phyloP scores from a whole-genome alignment of 1,140 invertebrate species.

The Sinonovacula constricta region DNA sequence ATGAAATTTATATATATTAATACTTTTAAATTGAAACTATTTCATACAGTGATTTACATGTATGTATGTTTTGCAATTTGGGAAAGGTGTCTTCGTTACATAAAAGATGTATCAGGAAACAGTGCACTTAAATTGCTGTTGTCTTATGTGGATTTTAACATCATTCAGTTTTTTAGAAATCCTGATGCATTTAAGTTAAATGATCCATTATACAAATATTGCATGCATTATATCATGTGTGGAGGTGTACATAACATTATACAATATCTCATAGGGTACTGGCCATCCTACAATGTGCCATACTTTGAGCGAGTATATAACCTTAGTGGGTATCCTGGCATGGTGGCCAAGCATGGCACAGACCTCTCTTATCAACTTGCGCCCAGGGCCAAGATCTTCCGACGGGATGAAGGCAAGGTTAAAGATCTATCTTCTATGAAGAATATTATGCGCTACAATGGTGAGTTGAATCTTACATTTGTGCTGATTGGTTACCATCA shows the following conservation, averaged over 20 bases:
- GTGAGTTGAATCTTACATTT: too few relatives aligned
- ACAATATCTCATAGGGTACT: conserved; percentile 75
- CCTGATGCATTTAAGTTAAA: too few relatives aligned
- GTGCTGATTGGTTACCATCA: too few relatives aligned
- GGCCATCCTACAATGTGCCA: conserved; percentile 78
- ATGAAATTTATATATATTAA: too few relatives aligned
- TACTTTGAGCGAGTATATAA: conserved; percentile 78
- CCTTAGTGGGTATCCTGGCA: conserved; percentile 73
- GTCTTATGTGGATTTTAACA: too few relatives aligned
- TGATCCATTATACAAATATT: background rate
- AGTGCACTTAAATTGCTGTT: too few relatives aligned
- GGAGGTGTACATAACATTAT: background rate
- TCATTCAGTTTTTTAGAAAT: too few relatives aligned
- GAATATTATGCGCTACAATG: conserved; percentile 77
- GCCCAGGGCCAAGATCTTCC: conserved; percentile 77
- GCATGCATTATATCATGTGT: background rate
- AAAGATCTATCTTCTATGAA: conserved; percentile 69
- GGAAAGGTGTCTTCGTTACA: too few relatives aligned
- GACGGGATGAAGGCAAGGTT: conserved; percentile 73
- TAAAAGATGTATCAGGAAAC: too few relatives aligned
- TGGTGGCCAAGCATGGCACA: conserved; percentile 64
- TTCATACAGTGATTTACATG: too few relatives aligned
- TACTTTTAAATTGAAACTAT: background rate
- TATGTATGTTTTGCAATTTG: too few relatives aligned
- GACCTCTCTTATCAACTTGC: conserved; percentile 75